These are phyloP conservation scores for Zoanthus sociatus DNA, from an alignment of 92 coral and sea anemone species.

Conservation along the genomic window DNA sequence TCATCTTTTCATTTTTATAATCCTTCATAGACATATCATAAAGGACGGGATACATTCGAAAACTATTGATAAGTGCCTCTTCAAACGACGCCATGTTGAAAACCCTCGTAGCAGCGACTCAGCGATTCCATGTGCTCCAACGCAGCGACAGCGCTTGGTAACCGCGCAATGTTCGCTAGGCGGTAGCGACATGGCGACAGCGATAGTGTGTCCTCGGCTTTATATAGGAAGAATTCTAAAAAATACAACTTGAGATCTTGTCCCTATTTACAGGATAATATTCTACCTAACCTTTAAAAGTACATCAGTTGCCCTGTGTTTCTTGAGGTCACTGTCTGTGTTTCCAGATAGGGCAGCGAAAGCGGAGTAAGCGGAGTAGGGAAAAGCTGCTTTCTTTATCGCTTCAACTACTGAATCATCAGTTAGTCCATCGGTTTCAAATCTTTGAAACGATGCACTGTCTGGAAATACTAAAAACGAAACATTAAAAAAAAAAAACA, in stretches of 20 bases:
- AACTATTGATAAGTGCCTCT: too few relatives aligned
- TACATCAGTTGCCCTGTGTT: constrained; percentile 45
- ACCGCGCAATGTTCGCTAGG: too few relatives aligned
- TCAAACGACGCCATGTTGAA: too few relatives aligned
- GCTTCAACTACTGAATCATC: constrained; percentile 38
- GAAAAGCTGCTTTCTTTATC: constrained; percentile 44
- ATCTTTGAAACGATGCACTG: background rate
- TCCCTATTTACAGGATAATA: background rate
- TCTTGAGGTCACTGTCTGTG: constrained; percentile 62
- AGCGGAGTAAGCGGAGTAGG: constrained; percentile 69
- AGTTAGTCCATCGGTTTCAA: background rate
- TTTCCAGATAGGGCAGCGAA: constrained; percentile 85
- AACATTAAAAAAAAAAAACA: background rate
- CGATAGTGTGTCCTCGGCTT: too few relatives aligned
- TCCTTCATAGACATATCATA: too few relatives aligned
- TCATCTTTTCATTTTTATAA: too few relatives aligned
- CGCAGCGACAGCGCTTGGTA: too few relatives aligned
- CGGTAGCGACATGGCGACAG: too few relatives aligned
- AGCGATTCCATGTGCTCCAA: too few relatives aligned
- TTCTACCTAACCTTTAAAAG: constrained; percentile 45
- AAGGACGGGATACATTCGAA: too few relatives aligned
- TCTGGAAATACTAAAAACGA: constrained; percentile 50
- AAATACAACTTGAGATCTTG: background rate
- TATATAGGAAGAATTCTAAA: background rate
- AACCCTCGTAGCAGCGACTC: too few relatives aligned